A percentile compares a stretch with the other conserved stretches of the same genome.
phyloP scores from a whole-genome alignment of 2,797 vertebrate species.

The Chelonia mydas region DNA sequence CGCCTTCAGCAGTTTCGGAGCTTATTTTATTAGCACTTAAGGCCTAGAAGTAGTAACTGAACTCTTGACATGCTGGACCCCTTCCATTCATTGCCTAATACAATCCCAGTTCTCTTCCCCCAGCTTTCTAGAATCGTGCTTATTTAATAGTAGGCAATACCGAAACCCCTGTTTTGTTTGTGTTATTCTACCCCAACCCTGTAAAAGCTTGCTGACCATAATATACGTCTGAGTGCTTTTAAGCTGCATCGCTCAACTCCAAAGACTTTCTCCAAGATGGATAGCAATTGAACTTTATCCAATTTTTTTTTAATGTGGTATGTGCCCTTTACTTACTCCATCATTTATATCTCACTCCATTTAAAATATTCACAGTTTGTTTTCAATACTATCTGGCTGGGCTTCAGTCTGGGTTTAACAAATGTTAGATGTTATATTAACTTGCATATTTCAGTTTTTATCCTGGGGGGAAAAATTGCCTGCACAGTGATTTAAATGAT shows the following conservation, averaged over 20 bases:
- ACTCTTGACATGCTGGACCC: slow-evolving; percentile 62
- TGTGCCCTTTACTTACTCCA: slow-evolving; percentile 71
- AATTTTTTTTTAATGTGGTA: slow-evolving; percentile 63
- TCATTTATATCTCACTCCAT: slow-evolving; percentile 74
- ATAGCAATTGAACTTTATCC: slow-evolving; percentile 65
- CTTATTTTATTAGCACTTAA: slow-evolving; percentile 75
- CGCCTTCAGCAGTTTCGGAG: slow-evolving; percentile 64
- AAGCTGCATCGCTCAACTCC: slow-evolving; percentile 29
- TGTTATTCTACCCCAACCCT: slow-evolving; percentile 4
- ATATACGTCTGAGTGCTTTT: slow-evolving; percentile 1
- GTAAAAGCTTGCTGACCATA: slow-evolving; percentile 3
- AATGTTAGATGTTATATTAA: slow-evolving; percentile 54
- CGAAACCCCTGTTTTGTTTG: neutral
- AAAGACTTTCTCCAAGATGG: slow-evolving; percentile 57
- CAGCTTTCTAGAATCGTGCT: neutral
- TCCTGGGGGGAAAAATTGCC: slow-evolving; percentile 33
- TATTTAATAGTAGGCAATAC: slow-evolving; percentile 47
- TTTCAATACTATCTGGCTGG: slow-evolving; percentile 70
- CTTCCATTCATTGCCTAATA: slow-evolving; percentile 64
- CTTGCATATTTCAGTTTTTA: slow-evolving; percentile 69
- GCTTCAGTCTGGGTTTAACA: slow-evolving; percentile 69
- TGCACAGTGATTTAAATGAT: slow-evolving; percentile 61
- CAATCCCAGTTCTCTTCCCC: slow-evolving; percentile 13
- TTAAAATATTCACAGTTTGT: slow-evolving; percentile 76
- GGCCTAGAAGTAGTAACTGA: slow-evolving; percentile 72